These are phyloP conservation scores for Trypoxylus dichotomus DNA, from an alignment of 1,140 invertebrate genomes.

Conservation along the genomic window DNA sequence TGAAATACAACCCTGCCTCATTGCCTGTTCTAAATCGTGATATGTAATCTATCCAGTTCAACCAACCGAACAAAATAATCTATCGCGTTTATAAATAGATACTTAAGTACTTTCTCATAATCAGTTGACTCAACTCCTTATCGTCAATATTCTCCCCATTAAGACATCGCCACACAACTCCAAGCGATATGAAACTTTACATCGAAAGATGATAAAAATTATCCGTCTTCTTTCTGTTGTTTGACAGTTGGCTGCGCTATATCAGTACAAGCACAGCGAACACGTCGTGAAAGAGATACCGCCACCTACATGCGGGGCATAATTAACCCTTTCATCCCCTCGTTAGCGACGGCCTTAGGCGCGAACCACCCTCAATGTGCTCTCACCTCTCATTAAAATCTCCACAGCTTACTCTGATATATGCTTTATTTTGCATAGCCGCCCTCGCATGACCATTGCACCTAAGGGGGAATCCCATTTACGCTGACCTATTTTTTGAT, in stretches of 20 bases:
- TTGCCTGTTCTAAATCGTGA: no score
- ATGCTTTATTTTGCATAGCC: slow-evolving; percentile 12
- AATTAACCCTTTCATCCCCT: slow-evolving; percentile 41
- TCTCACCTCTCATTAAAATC: slow-evolving; percentile 40
- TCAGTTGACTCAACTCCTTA: no score
- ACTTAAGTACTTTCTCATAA: no score
- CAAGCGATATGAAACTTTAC: neutral
- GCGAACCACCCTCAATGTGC: slow-evolving; percentile 37
- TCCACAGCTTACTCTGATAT: slow-evolving; percentile 28
- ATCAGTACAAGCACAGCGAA: neutral
- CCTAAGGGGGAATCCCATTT: slow-evolving; percentile 9
- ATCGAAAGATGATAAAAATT: neutral
- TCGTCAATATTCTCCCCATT: neutral
- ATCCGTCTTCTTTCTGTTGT: neutral
- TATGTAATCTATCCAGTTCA: no score
- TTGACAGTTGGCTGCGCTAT: neutral
- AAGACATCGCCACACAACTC: neutral
- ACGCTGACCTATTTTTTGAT: neutral
- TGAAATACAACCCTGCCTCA: no score
- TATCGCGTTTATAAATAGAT: no score
- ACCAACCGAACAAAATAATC: no score
- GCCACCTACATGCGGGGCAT: slow-evolving; percentile 29
- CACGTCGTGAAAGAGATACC: neutral
- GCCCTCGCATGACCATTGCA: slow-evolving; percentile 4
- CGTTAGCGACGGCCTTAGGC: slow-evolving; percentile 40